These are phyloP conservation scores for Poeciliopsis infans DNA, from an alignment of 2,797 vertebrate species.

Conservation along the genomic window DNA sequence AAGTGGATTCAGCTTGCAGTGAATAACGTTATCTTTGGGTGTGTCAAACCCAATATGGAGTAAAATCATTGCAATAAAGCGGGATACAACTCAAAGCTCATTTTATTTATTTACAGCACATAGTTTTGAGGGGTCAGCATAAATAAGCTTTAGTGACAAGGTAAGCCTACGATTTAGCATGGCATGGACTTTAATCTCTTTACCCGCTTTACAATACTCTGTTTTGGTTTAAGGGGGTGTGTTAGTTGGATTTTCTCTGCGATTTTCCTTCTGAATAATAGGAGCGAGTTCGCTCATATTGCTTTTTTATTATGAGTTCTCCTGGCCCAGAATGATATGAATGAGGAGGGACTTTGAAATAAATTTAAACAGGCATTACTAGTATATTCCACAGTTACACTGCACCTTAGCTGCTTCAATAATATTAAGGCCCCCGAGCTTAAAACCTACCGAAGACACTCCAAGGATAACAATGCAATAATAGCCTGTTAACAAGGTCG, in stretches of 20 bases:
- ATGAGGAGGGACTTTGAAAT: constrained; percentile 28
- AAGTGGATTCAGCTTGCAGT: not conserved
- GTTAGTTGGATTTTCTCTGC: constrained; percentile 40
- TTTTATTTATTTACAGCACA: constrained; percentile 41
- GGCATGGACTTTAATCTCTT: constrained; percentile 68
- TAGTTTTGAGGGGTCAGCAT: constrained; percentile 57
- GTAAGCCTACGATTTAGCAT: constrained; percentile 67
- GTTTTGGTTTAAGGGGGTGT: constrained; percentile 43
- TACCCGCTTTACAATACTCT: constrained; percentile 61
- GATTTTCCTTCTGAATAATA: constrained; percentile 23
- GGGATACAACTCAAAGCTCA: constrained; percentile 2
- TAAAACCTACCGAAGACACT: constrained; percentile 59
- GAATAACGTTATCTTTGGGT: not conserved
- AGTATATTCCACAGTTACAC: constrained; percentile 38
- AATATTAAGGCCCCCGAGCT: constrained; percentile 55
- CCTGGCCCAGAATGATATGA: constrained; percentile 35
- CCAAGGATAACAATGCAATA: constrained; percentile 62
- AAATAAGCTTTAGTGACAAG: constrained; percentile 57
- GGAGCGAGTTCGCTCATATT: constrained; percentile 16
- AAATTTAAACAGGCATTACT: constrained; percentile 31
- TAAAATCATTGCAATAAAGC: constrained; percentile 11
- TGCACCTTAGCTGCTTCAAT: constrained; percentile 45
- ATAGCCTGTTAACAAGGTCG: constrained; percentile 59
- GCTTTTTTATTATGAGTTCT: constrained; percentile 36
- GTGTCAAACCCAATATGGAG: not conserved